Evolutionary conservation across 2,797 vertebrate genomes (phyloP).

Genomic region (Salmo trutta): DNA sequence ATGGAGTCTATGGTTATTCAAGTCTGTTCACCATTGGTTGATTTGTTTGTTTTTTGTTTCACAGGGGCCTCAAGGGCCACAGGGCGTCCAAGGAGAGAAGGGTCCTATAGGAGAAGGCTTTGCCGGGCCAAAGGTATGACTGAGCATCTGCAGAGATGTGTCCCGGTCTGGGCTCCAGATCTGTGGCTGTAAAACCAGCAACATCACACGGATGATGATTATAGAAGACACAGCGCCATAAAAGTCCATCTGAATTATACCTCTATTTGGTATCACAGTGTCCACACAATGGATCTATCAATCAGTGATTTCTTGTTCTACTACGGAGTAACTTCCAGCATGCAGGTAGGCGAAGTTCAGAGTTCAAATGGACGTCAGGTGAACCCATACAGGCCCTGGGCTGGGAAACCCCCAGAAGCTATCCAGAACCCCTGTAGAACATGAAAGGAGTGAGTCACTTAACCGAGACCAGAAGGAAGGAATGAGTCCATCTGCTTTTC

Average conservation of each 20-base stretch:
- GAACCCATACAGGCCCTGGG: not conserved
- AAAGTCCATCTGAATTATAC: not conserved
- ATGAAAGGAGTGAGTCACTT: slow-evolving; percentile 35
- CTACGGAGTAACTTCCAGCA: not conserved
- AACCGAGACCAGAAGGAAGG: slow-evolving; percentile 23
- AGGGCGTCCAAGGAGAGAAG: slow-evolving; percentile 85
- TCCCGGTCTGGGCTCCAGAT: slow-evolving; percentile 43
- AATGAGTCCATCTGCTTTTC: slow-evolving; percentile 47
- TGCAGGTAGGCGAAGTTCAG: not conserved
- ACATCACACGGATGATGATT: slow-evolving; percentile 31
- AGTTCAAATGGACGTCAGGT: not conserved
- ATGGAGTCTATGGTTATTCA: not conserved
- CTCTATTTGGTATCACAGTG: not conserved
- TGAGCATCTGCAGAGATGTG: not conserved
- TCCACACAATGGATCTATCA: not conserved
- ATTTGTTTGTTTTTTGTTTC: slow-evolving; percentile 12
- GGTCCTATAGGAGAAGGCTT: slow-evolving; percentile 84
- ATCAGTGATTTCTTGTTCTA: not conserved
- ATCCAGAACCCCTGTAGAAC: slow-evolving; percentile 20
- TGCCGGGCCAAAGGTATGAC: slow-evolving; percentile 85
- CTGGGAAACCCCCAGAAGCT: slow-evolving; percentile 23
- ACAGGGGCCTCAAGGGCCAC: slow-evolving; percentile 87
- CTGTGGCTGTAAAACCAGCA: slow-evolving; percentile 21
- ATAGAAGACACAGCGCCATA: not conserved
- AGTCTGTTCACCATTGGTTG: not conserved